These are phyloP conservation scores for Copsychus sechellarum DNA, from an alignment of 2,113 vertebrate genomes.

Conservation along the genomic window DNA sequence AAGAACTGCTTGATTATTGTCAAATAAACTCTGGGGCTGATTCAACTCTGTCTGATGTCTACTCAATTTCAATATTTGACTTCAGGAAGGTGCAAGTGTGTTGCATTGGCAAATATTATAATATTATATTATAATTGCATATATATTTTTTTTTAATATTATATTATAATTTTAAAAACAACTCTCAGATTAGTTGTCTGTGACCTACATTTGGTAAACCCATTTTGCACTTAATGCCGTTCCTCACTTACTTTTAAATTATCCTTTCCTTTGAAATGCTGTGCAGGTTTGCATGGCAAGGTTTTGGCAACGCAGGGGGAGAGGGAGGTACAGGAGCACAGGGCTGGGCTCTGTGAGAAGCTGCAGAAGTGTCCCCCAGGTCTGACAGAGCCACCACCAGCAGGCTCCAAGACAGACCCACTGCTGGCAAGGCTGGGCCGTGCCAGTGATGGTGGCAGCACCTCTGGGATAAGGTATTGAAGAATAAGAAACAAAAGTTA, in stretches of 20 bases:
- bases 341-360: not conserved
- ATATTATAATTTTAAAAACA: not conserved
- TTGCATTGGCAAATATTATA: not conserved
- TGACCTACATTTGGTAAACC: not conserved
- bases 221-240: not conserved
- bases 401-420: not conserved
- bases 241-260: not conserved
- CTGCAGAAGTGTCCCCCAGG: not conserved
- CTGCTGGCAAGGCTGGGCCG: not conserved
- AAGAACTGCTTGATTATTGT: not conserved
- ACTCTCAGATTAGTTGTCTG: not conserved
- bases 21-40: not conserved
- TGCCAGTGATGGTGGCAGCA: not conserved
- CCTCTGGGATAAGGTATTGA: not conserved
- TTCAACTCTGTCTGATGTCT: not conserved
- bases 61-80: not conserved
- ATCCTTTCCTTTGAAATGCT: not conserved
- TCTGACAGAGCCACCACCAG: not conserved
- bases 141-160: too few species aligned
- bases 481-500: not conserved
- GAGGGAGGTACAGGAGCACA: not conserved
- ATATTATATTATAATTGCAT: too few species aligned
- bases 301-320: accelerated
- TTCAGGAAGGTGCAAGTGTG: not conserved
- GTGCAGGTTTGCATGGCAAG: not conserved